A percentile compares a stretch with the other conserved stretches of the same genome.
These are phyloP conservation scores for Apolygus lucorum DNA, from an alignment of 1,140 invertebrate genomes.

Conservation along the genomic window DNA sequence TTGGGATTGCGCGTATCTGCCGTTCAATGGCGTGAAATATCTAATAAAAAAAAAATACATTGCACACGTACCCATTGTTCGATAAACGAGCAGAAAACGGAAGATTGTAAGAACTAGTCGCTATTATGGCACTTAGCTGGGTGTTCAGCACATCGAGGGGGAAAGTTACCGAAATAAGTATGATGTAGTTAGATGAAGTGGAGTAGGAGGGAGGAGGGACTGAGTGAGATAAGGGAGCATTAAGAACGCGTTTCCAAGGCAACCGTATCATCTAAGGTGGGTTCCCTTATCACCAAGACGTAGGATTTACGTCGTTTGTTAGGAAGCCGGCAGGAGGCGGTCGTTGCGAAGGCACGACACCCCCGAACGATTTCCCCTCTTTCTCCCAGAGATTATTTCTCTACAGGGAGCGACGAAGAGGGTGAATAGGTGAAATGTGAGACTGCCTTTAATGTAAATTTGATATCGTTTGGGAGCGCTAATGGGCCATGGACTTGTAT, in stretches of 20 bases:
- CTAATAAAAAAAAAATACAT: no score
- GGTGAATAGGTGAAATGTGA: background rate
- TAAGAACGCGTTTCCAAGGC: constrained; percentile 5
- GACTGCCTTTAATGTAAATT: constrained; percentile 5
- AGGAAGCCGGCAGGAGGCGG: background rate
- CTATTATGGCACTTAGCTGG: background rate
- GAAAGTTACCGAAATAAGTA: background rate
- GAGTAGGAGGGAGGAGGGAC: background rate
- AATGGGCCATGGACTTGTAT: constrained; percentile 1
- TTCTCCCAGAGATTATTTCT: background rate
- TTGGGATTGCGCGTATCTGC: no score
- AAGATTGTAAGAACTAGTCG: no score
- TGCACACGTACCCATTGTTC: no score
- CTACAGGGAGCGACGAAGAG: background rate
- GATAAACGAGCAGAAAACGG: no score
- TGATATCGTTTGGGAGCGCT: constrained; percentile 10
- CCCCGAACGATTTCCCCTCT: background rate
- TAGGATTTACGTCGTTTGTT: constrained; percentile 9
- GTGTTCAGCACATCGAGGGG: no score
- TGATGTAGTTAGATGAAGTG: background rate
- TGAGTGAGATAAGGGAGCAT: background rate
- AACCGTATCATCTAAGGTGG: background rate
- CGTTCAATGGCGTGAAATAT: no score
- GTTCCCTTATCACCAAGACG: background rate
- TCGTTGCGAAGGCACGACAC: background rate